Conservation (phyloP, 2,888 invertebrate species). For the Drosophila nigricruria region DNA sequence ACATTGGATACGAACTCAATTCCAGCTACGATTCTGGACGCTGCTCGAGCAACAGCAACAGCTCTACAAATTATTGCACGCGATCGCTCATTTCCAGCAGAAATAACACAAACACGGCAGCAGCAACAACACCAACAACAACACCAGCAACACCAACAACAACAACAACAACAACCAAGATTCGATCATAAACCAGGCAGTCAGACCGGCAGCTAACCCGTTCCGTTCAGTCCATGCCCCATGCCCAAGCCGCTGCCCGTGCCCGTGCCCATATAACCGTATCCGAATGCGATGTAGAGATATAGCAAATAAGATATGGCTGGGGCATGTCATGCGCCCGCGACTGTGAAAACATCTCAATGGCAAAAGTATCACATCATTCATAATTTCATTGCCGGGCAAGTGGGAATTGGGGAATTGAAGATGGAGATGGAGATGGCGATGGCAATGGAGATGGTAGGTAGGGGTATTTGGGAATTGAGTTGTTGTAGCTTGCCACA, state of each 20-base stretch:
- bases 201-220: conserved; percentile 33
- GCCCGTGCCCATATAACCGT: conserved; percentile 21
- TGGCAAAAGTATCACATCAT: conserved; percentile 82
- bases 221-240: conserved; percentile 35
- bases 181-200: conserved; percentile 53
- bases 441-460: background rate
- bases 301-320: conserved; percentile 78
- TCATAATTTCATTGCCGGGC: conserved; percentile 79
- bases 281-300: conserved; percentile 73
- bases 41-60: conserved; percentile 42
- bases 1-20: conserved; percentile 17
- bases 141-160: conserved; percentile 32
- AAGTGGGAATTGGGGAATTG: conserved; percentile 54
- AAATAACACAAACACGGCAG: conserved; percentile 74
- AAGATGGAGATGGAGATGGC: conserved; percentile 1
- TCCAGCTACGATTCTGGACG: conserved; percentile 24
- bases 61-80: conserved; percentile 77
- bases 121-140: conserved; percentile 35
- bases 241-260: conserved; percentile 11
- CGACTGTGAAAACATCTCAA: conserved; percentile 81
- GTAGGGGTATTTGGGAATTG: conserved; percentile 58
- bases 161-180: conserved; percentile 47
- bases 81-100: conserved; percentile 80
- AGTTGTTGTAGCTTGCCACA: conserved; percentile 79
- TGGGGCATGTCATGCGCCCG: conserved; percentile 79